Evolutionary conservation across 2,888 invertebrate genomes (phyloP).

Genomic region (Thalpophila matura): DNA sequence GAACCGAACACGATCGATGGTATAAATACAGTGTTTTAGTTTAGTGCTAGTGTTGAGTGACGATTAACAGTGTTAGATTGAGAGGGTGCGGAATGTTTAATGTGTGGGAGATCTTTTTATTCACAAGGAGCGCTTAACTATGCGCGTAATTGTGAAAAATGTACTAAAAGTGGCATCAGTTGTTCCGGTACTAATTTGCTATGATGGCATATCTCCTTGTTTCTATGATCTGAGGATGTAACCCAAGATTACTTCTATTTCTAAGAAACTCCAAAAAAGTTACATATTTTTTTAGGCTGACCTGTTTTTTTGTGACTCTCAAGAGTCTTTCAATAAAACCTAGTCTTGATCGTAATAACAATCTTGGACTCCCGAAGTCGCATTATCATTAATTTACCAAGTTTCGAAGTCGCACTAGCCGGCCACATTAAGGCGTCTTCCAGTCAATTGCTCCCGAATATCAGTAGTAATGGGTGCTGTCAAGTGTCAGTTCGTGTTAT

Average conservation of each 20-base stretch:
- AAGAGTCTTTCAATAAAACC: constrained; percentile 31
- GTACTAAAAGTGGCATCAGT: too few species aligned
- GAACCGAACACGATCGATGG: too few species aligned
- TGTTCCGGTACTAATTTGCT: too few species aligned
- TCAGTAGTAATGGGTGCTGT: constrained; percentile 72
- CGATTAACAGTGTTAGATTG: too few species aligned
- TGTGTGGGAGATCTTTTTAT: too few species aligned
- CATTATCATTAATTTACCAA: constrained; percentile 44
- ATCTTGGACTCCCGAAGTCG: constrained; percentile 35
- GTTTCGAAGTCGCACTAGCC: constrained; percentile 47
- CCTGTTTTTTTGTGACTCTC: constrained; percentile 2
- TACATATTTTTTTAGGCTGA: constrained; percentile 24
- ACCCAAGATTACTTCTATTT: constrained; percentile 22
- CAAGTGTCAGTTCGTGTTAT: constrained; percentile 68
- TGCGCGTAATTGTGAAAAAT: too few species aligned
- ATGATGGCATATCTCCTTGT: too few species aligned
- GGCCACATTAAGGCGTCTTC: constrained; percentile 63
- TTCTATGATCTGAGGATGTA: too few species aligned
- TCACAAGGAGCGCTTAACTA: too few species aligned
- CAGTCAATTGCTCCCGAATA: constrained; percentile 74
- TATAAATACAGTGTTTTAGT: too few species aligned
- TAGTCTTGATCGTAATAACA: constrained; percentile 30
- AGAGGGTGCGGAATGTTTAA: too few species aligned
- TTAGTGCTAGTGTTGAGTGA: too few species aligned
- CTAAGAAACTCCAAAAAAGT: constrained; percentile 6